Evolutionary conservation across 2,113 vertebrate genomes (phyloP).

Genomic region (Bubalus kerabau): DNA sequence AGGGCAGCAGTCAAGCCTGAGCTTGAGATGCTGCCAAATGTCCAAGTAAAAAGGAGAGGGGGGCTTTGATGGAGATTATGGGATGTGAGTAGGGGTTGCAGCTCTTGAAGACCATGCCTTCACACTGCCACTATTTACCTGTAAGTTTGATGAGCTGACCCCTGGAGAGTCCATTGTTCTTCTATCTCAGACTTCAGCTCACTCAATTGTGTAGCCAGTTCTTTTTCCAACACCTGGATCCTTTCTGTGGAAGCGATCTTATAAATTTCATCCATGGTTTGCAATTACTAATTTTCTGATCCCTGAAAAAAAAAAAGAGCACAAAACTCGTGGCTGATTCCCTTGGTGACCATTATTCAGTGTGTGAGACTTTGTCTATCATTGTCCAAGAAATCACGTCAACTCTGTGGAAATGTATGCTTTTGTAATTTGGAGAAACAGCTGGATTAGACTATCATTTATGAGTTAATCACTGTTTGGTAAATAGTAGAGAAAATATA

Average conservation of each 20-base stretch:
- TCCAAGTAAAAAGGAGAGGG: background rate
- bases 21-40: background rate
- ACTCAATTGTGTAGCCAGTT: slow-evolving; percentile 73
- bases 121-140: slow-evolving; percentile 65
- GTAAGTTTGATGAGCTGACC: slow-evolving; percentile 17
- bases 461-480: background rate
- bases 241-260: slow-evolving; percentile 78
- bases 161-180: slow-evolving; percentile 58
- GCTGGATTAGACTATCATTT: background rate
- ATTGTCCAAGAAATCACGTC: background rate
- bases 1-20: background rate
- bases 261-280: slow-evolving; percentile 74
- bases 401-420: background rate
- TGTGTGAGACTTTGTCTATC: background rate
- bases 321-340: background rate
- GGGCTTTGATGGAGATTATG: background rate
- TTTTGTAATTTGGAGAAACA: slow-evolving; percentile 4
- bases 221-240: slow-evolving; percentile 80
- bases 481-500: background rate
- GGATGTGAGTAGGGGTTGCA: no score
- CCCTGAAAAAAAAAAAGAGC: slow-evolving; percentile 1
- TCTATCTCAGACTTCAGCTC: slow-evolving; percentile 79
- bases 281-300: background rate
- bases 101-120: background rate
- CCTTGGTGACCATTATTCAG: background rate